Percentiles rank a stretch among this genome's conserved stretches.
Conservation (phyloP, 2,888 invertebrate species). For the Nesidiocoris tenuis region DNA sequence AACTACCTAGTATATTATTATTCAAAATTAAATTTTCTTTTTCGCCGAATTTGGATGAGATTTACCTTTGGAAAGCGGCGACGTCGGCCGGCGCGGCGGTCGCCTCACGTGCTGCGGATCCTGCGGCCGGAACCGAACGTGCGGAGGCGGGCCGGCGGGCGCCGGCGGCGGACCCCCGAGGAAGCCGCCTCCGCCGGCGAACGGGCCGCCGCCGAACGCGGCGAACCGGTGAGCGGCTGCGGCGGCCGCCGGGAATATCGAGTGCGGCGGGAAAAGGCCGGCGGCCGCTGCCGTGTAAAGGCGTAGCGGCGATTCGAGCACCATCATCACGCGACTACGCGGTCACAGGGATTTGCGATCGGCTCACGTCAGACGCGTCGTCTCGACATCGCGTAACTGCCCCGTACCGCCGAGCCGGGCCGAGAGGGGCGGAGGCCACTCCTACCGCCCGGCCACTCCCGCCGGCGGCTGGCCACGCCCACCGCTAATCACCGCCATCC, state of each 20-base stretch:
- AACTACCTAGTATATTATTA: no score
- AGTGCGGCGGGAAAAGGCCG: slow-evolving; percentile 50
- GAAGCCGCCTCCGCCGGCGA: slow-evolving; percentile 48
- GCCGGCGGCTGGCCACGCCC: slow-evolving; percentile 29
- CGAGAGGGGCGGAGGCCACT: slow-evolving; percentile 16
- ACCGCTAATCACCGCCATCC: slow-evolving; percentile 23
- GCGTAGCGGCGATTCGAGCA: slow-evolving; percentile 49
- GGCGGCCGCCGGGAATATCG: slow-evolving; percentile 49
- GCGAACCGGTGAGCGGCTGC: slow-evolving; percentile 47
- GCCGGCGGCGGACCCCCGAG: slow-evolving; percentile 54
- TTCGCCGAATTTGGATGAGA: no score
- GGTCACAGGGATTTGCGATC: not conserved
- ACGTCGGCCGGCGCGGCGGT: slow-evolving; percentile 44
- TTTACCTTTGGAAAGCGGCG: slow-evolving; percentile 45
- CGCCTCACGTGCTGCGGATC: slow-evolving; percentile 34
- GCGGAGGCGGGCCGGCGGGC: slow-evolving; percentile 52
- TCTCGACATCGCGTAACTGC: slow-evolving; percentile 45
- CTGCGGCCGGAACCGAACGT: slow-evolving; percentile 41
- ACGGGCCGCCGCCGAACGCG: slow-evolving; percentile 43
- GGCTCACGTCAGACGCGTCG: slow-evolving; percentile 22
- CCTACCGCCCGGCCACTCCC: slow-evolving; percentile 31
- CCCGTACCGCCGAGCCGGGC: slow-evolving; percentile 2
- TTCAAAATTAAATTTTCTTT: no score
- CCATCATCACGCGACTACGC: slow-evolving; percentile 48
- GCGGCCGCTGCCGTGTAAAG: slow-evolving; percentile 49